Conservation (phyloP, 2,888 invertebrate genomes). For the Bombylius discolor region DNA sequence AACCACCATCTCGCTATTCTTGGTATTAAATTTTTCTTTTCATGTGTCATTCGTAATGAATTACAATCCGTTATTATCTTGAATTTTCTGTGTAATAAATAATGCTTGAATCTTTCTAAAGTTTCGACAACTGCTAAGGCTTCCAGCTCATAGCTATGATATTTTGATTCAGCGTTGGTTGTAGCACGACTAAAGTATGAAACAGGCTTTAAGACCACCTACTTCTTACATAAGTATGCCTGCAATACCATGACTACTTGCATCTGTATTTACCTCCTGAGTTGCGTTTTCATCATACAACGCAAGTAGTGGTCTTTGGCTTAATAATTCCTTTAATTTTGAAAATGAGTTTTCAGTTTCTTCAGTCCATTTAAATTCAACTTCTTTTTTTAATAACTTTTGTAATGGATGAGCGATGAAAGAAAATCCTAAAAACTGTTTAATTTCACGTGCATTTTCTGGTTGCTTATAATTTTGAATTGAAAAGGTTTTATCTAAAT, state of each 20-base stretch:
- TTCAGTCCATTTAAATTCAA: background rate
- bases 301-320: background rate
- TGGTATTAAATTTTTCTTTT: background rate
- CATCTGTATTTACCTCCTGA: background rate
- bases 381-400: no score
- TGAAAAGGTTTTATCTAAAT: background rate
- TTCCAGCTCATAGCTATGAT: background rate
- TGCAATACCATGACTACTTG: background rate
- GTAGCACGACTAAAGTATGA: conserved; percentile 2
- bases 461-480: background rate
- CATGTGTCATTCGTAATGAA: background rate
- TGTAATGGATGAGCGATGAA: background rate
- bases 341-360: background rate
- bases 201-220: background rate
- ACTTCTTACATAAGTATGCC: background rate
- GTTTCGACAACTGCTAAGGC: background rate
- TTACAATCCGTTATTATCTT: background rate
- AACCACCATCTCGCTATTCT: conserved; percentile 4
- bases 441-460: background rate
- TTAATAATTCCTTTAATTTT: background rate
- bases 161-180: background rate
- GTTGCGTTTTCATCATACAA: background rate
- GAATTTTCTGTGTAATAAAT: background rate
- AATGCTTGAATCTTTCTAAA: background rate
- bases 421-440: background rate